phyloP scores from a whole-genome alignment of 2,113 vertebrate species.

The Glareola pratincola region DNA sequence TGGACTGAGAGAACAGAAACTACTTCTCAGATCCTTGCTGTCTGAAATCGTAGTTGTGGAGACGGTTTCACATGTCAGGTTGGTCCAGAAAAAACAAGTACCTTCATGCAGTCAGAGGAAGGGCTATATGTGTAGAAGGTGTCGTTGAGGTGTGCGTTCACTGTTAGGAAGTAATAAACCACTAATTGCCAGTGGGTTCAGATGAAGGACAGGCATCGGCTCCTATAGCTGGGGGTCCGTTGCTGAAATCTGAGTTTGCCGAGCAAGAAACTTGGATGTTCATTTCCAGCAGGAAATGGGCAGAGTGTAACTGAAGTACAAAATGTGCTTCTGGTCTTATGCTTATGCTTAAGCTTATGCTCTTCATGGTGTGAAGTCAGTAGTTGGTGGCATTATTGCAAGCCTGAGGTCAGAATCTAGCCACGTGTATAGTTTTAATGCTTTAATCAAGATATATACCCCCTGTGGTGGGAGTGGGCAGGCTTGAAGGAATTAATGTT shows the following conservation, averaged over 20 bases:
- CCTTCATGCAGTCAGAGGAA: not conserved
- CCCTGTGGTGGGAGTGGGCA: not conserved
- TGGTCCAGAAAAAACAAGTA: not conserved
- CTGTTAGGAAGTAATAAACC: not conserved
- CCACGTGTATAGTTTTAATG: not conserved
- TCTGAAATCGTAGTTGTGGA: not conserved
- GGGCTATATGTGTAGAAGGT: not conserved
- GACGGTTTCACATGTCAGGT: not conserved
- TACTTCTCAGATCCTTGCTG: not conserved
- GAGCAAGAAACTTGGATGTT: not conserved
- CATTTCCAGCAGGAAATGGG: not conserved
- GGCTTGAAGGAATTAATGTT: not conserved
- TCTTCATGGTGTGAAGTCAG: not conserved
- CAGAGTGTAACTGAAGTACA: not conserved
- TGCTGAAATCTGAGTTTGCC: not conserved
- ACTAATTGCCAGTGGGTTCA: not conserved
- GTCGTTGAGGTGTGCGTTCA: not conserved
- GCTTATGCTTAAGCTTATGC: not conserved
- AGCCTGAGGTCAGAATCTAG: not conserved
- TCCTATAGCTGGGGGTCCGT: not conserved
- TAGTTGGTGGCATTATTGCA: not conserved
- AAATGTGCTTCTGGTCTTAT: not conserved
- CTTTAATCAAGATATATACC: not conserved
- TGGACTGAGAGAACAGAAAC: conserved; percentile 4
- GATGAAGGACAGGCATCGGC: not conserved